A percentile compares a stretch with the other conserved stretches of the same genome.
These are phyloP conservation scores for Drosophila seguyi DNA, from an alignment of 1,140 invertebrate genomes.

Conservation along the genomic window DNA sequence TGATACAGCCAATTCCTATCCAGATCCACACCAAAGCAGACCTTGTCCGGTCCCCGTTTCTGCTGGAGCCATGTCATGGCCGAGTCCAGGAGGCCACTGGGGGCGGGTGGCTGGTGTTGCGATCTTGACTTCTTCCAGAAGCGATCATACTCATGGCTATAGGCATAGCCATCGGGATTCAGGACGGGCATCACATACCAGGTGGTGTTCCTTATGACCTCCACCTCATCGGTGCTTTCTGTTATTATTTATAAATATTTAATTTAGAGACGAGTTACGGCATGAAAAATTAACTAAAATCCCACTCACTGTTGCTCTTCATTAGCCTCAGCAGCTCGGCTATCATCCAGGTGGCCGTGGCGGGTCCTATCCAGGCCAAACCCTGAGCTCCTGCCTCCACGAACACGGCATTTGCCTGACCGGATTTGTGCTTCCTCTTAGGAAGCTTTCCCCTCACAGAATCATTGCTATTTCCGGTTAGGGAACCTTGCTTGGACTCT, in stretches of 20 bases:
- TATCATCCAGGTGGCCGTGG: constrained; percentile 92
- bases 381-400: constrained; percentile 91
- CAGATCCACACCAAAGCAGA: constrained; percentile 88
- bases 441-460: constrained; percentile 61
- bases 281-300: neutral
- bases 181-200: constrained; percentile 92
- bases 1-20: constrained; percentile 90
- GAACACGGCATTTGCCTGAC: constrained; percentile 87
- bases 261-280: neutral
- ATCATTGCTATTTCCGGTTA: constrained; percentile 34
- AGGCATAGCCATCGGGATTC: constrained; percentile 94
- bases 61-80: constrained; percentile 83
- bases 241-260: neutral
- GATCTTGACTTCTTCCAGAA: constrained; percentile 93
- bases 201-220: constrained; percentile 77
- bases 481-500: constrained; percentile 59
- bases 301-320: constrained; percentile 85
- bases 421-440: constrained; percentile 67
- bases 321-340: constrained; percentile 90
- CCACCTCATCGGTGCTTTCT: constrained; percentile 68
- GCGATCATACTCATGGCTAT: constrained; percentile 89
- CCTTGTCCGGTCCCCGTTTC: constrained; percentile 56
- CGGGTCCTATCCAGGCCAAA: constrained; percentile 94
- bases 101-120: constrained; percentile 76
- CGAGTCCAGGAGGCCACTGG: constrained; percentile 69